Conservation (phyloP, 30 jellyfish, hydroid and myxozoan species). For the Aurelia coerulea region DNA sequence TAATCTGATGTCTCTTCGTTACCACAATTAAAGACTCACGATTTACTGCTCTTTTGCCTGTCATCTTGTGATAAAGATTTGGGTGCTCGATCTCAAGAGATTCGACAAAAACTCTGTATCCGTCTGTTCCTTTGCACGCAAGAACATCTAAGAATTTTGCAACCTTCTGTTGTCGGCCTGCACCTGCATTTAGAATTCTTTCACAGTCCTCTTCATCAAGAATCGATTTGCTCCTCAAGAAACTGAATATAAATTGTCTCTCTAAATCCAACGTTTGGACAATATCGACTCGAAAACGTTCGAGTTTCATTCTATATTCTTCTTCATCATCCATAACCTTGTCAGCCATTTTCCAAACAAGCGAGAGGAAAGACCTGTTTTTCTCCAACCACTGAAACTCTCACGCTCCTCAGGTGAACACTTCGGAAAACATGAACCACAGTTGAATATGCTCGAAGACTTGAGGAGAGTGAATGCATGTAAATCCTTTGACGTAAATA, state of each 20-base stretch:
- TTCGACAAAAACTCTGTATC: constrained; percentile 56
- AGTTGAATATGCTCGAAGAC: too few relatives aligned
- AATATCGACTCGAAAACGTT: constrained; percentile 70
- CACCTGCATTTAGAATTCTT: constrained; percentile 74
- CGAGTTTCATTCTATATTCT: constrained; percentile 52
- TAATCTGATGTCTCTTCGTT: too few relatives aligned
- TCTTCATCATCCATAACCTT: neutral
- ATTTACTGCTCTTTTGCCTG: constrained; percentile 74
- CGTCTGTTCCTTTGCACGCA: constrained; percentile 84
- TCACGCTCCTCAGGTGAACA: too few relatives aligned
- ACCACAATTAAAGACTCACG: constrained; percentile 36
- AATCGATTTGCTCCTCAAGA: constrained; percentile 79
- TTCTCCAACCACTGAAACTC: too few relatives aligned
- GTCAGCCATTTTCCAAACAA: constrained; percentile 5
- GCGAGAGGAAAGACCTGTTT: too few relatives aligned
- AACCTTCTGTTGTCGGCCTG: constrained; percentile 83
- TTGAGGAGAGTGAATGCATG: too few relatives aligned
- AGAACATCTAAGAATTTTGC: constrained; percentile 86
- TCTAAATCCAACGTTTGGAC: constrained; percentile 79
- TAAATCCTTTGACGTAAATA: too few relatives aligned
- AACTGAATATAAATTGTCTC: constrained; percentile 75
- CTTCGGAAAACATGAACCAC: too few relatives aligned
- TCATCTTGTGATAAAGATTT: constrained; percentile 59
- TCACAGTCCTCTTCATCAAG: constrained; percentile 95
- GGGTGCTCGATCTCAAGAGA: constrained; percentile 87